Evolutionary conservation across 1,140 invertebrate species (phyloP).

Genomic region (Procambarus virginalis): DNA sequence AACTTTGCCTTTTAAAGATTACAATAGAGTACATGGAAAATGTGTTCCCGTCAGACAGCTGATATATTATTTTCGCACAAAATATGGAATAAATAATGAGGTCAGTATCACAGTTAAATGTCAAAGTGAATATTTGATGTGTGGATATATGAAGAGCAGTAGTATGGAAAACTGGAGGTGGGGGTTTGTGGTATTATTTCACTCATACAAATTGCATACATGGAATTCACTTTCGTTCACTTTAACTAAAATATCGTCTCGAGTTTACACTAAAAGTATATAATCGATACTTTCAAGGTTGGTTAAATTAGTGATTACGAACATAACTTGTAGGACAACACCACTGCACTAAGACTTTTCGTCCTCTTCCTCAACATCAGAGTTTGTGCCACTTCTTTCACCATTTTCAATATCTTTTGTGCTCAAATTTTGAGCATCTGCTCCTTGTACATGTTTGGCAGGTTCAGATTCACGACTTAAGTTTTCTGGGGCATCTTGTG

Average conservation of each 20-base stretch:
- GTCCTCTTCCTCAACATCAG: constrained; percentile 43
- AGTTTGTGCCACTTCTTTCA: constrained; percentile 42
- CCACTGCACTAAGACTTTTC: constrained; percentile 53
- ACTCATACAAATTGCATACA: constrained; percentile 49
- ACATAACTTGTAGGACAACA: not conserved
- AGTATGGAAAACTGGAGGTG: constrained; percentile 32
- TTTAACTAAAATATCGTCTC: constrained; percentile 65
- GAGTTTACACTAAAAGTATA: constrained; percentile 37
- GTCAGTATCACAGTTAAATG: constrained; percentile 69
- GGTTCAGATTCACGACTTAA: constrained; percentile 42
- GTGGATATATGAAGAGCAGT: constrained; percentile 51
- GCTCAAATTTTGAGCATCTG: constrained; percentile 50
- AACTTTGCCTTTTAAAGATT: constrained; percentile 26
- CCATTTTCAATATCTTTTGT: constrained; percentile 61
- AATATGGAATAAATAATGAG: constrained; percentile 70
- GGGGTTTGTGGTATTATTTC: constrained; percentile 49
- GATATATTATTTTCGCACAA: constrained; percentile 65
- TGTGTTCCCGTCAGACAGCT: constrained; percentile 61
- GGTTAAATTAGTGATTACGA: constrained; percentile 25
- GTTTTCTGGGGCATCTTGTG: constrained; percentile 53
- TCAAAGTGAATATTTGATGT: constrained; percentile 63
- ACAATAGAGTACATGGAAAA: constrained; percentile 21
- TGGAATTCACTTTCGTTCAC: constrained; percentile 44
- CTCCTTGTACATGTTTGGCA: constrained; percentile 13
- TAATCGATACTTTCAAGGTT: constrained; percentile 44